Conservation (phyloP, 2,888 invertebrate genomes). For the Phyllotreta cruciferae region DNA sequence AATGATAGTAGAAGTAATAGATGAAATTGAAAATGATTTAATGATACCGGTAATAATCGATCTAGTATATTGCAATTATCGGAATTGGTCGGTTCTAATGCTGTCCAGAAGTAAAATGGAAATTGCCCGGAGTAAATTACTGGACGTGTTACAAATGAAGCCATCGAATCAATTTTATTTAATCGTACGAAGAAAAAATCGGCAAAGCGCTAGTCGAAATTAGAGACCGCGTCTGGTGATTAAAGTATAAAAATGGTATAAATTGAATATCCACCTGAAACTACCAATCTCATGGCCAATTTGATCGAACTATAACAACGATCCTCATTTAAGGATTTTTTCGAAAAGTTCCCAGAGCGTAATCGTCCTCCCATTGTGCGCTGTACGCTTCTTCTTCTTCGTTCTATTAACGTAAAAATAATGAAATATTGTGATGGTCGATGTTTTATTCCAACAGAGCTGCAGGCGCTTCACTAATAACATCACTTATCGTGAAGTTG, state of each 20-base stretch:
- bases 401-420: conserved; percentile 41
- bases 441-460: conserved; percentile 43
- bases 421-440: conserved; percentile 47
- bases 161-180: conserved; percentile 3
- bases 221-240: conserved; percentile 14
- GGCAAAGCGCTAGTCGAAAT: conserved; percentile 13
- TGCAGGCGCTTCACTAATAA: conserved; percentile 43
- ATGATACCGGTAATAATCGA: too few relatives aligned
- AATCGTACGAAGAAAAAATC: conserved; percentile 3
- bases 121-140: too few relatives aligned
- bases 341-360: conserved; percentile 26
- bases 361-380: conserved; percentile 32
- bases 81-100: too few relatives aligned
- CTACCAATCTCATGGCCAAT: conserved; percentile 23
- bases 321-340: conserved; percentile 27
- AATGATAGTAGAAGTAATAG: too few relatives aligned
- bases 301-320: conserved; percentile 28
- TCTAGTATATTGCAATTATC: too few relatives aligned
- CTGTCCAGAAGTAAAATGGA: too few relatives aligned
- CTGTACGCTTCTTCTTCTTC: conserved; percentile 34
- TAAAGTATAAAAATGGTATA: conserved; percentile 17
- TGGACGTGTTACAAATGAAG: conserved; percentile 2
- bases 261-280: conserved; percentile 22
- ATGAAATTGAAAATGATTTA: too few relatives aligned
- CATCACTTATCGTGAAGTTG: conserved; percentile 45